Base-by-base conservation (phyloP, 2,113 vertebrate species). In the Motacilla alba region DNA sequence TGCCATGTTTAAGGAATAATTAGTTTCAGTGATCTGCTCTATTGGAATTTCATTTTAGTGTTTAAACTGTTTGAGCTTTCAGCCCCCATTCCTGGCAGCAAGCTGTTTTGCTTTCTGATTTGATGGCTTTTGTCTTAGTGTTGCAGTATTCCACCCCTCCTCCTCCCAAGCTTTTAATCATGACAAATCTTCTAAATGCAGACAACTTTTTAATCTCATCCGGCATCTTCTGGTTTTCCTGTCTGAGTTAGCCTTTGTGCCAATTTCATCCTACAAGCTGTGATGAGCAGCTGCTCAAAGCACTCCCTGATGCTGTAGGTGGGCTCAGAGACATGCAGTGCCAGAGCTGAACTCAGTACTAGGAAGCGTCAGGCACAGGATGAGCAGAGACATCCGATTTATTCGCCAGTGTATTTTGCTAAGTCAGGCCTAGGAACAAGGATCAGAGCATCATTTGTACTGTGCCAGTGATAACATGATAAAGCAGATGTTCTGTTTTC, bases 161-260 rank as follows among this genome's bases (percentile, higher is more conserved):
- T 15, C 62, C 37, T 50, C 24, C 8, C 28, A 22, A 31, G 59
- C 62, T 93, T 87, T 90, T 85, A 93, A 92, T 96, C 72, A 64
- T 6, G 21, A 75, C 66, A 89, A 91, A 91, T 92, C 91, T 94
- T 90, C 67, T 87, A 93, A 95, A 90, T 50, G 62, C 88, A 83
- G 83, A 33, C 55, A 93, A 83, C 85, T 94, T 96, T 83, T 86
- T 37, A 91, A 89, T 95, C 90, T 79, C 73, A 83, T 90, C 91
- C 87, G 69, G 62, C 69, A 77, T 92, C 86, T 80, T 75, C 81
- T 95, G 74, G 28, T 68, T 90, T 69, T 67, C 58, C 73, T 52
- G 39, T 75, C 83, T 19, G 81, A 84, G 89, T 47, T 70, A 19
- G 39, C 67, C 64, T 73, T 76, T 79, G 62, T 87, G 82, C 94